Evolutionary conservation across 2,113 vertebrate species (phyloP).

Genomic region (Ciconia stormi): DNA sequence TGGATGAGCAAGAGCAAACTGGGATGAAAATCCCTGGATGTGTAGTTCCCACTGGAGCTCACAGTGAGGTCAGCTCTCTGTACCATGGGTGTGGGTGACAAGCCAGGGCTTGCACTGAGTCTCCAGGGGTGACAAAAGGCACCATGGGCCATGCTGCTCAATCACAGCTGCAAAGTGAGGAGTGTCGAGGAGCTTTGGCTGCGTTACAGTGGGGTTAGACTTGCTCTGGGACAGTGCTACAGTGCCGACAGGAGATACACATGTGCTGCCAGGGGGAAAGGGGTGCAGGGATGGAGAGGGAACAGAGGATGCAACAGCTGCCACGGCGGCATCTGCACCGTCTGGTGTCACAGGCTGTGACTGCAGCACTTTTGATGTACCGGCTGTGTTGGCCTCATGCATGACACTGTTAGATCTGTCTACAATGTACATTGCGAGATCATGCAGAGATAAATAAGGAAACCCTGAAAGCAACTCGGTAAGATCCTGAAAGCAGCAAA

Average conservation of each 20-base stretch:
- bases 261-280: background rate
- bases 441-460: background rate
- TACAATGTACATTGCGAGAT: background rate
- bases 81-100: background rate
- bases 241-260: background rate
- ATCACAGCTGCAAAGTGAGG: background rate
- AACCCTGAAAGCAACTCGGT: background rate
- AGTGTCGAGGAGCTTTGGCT: background rate
- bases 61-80: background rate
- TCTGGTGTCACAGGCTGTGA: background rate
- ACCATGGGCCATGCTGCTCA: fast-evolving
- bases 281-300: fast-evolving
- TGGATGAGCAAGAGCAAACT: background rate
- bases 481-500: background rate
- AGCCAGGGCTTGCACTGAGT: background rate
- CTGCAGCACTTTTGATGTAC: background rate
- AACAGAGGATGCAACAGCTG: background rate
- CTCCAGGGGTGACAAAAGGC: background rate
- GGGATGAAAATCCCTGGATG: background rate
- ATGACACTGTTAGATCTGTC: background rate
- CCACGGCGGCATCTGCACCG: background rate
- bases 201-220: background rate
- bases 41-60: background rate
- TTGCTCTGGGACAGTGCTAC: background rate
- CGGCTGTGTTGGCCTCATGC: background rate